A percentile compares a stretch with the other conserved stretches of the same genome.
Evolutionary conservation across 30 jellyfish, hydroid and myxozoan genomes (phyloP).

Genomic region (Catostylus mosaicus): DNA sequence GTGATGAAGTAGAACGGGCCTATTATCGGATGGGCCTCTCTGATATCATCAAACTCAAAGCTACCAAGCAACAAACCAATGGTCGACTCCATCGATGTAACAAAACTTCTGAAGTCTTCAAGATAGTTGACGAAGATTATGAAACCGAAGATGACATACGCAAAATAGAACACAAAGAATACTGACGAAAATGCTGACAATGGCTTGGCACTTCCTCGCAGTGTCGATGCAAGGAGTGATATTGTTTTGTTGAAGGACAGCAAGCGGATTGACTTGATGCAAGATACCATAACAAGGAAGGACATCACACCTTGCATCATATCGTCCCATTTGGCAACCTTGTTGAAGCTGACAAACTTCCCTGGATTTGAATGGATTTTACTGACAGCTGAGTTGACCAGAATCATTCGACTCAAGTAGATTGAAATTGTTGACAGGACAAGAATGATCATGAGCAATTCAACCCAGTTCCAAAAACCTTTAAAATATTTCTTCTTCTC

Average conservation of each 20-base stretch:
- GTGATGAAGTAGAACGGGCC: constrained; percentile 91
- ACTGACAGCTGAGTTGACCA: constrained; percentile 86
- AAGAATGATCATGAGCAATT: constrained; percentile 69
- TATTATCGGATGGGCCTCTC: constrained; percentile 80
- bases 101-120: constrained; percentile 71
- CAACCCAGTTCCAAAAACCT: constrained; percentile 95
- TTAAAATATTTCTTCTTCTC: constrained; percentile 75
- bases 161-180: constrained; percentile 82
- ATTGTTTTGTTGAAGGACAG: constrained; percentile 93
- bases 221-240: constrained; percentile 89
- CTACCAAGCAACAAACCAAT: constrained; percentile 91
- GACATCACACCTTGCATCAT: constrained; percentile 78
- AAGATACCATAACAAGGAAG: constrained; percentile 79
- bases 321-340: constrained; percentile 96
- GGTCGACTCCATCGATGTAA: constrained; percentile 89
- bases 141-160: constrained; percentile 83
- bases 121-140: constrained; percentile 86
- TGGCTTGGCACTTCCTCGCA: constrained; percentile 91
- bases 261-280: constrained; percentile 94
- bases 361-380: constrained; percentile 84
- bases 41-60: constrained; percentile 77
- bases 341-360: constrained; percentile 94
- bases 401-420: constrained; percentile 90
- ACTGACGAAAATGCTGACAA: constrained; percentile 89
- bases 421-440: constrained; percentile 72